phyloP scores from a whole-genome alignment of 2,888 invertebrate genomes.

The Magallana nippona region DNA sequence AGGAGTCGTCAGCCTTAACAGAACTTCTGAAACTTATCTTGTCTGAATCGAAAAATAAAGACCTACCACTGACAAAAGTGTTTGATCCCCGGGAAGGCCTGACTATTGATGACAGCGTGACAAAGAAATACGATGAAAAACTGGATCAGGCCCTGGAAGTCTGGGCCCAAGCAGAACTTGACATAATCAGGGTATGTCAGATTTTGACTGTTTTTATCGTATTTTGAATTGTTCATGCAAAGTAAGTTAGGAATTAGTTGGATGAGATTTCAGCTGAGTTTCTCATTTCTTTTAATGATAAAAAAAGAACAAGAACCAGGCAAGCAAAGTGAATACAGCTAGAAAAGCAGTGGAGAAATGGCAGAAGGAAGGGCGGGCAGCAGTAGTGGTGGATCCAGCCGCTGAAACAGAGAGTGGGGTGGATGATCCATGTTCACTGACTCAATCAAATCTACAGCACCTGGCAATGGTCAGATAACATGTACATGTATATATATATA shows the following conservation, averaged over 20 bases:
- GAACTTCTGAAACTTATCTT: neutral
- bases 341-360: slow-evolving; percentile 52
- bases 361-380: slow-evolving; percentile 34
- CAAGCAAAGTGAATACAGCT: slow-evolving; percentile 54
- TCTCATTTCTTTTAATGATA: too few relatives aligned
- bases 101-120: neutral
- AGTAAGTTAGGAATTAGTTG: too few relatives aligned
- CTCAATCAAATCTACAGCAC: slow-evolving; percentile 18
- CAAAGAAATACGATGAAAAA: slow-evolving; percentile 52
- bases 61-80: slow-evolving; percentile 3
- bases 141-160: slow-evolving; percentile 62
- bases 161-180: slow-evolving; percentile 59
- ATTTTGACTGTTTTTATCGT: neutral
- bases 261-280: too few relatives aligned
- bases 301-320: slow-evolving; percentile 57
- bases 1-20: neutral
- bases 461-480: neutral
- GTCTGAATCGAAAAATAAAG: neutral
- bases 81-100: slow-evolving; percentile 27
- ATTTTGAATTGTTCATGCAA: too few relatives aligned
- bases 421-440: slow-evolving; percentile 23
- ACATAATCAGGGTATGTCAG: slow-evolving; percentile 52
- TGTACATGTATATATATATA: too few relatives aligned
- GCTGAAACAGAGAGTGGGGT: neutral
- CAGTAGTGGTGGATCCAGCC: neutral